These are phyloP conservation scores for Falco punctatus DNA, from an alignment of 2,113 vertebrate species.

Conservation along the genomic window DNA sequence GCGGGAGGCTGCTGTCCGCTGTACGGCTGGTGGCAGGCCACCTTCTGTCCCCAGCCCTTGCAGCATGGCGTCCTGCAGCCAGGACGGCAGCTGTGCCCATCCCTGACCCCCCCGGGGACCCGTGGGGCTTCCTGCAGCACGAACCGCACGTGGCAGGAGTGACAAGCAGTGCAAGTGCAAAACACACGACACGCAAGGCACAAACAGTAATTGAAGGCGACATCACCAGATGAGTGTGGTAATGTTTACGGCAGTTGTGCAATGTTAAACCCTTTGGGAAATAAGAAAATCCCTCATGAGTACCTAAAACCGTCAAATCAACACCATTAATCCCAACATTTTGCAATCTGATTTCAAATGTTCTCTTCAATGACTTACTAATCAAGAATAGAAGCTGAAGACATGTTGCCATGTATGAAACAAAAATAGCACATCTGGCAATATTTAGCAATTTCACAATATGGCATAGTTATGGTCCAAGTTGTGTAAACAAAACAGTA, in stretches of 20 bases:
- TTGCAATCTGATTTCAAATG: background rate
- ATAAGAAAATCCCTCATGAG: background rate
- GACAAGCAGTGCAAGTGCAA: background rate
- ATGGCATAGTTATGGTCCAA: background rate
- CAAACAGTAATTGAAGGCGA: background rate
- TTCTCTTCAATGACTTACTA: background rate
- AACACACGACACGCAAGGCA: accelerated
- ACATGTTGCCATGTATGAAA: background rate
- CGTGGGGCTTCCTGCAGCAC: background rate
- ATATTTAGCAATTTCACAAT: background rate
- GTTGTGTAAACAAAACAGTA: background rate
- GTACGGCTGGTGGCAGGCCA: accelerated
- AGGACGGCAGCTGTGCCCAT: accelerated
- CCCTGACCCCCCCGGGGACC: background rate
- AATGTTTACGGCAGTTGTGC: background rate
- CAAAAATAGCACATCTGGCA: slow-evolving; percentile 14
- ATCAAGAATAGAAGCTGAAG: background rate
- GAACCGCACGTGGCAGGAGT: background rate
- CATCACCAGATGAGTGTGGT: background rate
- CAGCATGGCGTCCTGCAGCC: background rate
- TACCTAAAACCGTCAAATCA: background rate
- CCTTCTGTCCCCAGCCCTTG: background rate
- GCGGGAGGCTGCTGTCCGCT: background rate
- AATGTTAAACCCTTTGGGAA: background rate
- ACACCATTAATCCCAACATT: background rate